Evolutionary conservation across 2,888 invertebrate species (phyloP), one percentile per base, ranked within the genome.

Genomic region (Drosophila rubida): DNA sequence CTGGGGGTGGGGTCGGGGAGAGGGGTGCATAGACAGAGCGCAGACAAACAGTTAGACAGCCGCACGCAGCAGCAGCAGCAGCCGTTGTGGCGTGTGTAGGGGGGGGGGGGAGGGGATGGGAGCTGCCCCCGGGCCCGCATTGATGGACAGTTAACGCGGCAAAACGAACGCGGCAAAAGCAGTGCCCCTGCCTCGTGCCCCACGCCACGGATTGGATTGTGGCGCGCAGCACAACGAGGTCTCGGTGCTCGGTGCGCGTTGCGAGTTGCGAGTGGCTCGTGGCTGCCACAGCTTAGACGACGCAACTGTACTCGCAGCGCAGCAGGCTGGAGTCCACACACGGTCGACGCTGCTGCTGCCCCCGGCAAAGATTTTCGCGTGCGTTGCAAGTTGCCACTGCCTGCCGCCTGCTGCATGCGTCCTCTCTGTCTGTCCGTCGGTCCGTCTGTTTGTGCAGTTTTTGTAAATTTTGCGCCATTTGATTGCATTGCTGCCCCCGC

Each of bases 61-160:
- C 22, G 39, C 59, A 42, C 53, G 61, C 37, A 62, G 53, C 53
- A 25, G 39, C 14, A 58, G 9, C 45, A 41, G 60, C 41, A n/a
- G n/a, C n/a, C n/a, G n/a, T n/a, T n/a, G n/a, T n/a, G n/a, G n/a
- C n/a, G n/a, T n/a, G n/a, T n/a, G n/a, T n/a, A n/a, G n/a, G n/a
- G n/a, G n/a, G n/a, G n/a, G n/a, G n/a, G n/a, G n/a, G n/a, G n/a
- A n/a, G n/a, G n/a, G n/a, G n/a, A n/a, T n/a, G n/a, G n/a, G n/a
- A n/a, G n/a, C n/a, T n/a, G n/a, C n/a, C 59, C 59, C 64, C 57
- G 59, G 65, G 67, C 87, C 87, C 80, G 81, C 87, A 85, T 87
- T 85, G 85, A 85, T 85, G 84, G 85, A 85, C 85, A 85, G 88
- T 87, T 85, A 85, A 85, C 85, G 85, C 87, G 85, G 88, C 80